Evolutionary conservation across 2,113 vertebrate species (phyloP).

Genomic region (Raphicerus campestris): DNA sequence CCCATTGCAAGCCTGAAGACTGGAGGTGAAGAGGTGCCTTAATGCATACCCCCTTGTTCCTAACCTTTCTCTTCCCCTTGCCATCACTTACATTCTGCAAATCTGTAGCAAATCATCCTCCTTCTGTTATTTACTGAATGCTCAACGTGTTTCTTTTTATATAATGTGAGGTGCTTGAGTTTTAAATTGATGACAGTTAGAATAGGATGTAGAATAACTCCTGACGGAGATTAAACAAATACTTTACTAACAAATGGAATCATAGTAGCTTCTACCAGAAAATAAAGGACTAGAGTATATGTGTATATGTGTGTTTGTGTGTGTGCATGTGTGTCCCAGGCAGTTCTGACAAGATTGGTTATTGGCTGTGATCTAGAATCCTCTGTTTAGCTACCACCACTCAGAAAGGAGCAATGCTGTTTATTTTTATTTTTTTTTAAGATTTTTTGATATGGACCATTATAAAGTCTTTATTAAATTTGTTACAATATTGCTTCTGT

Average conservation of each 20-base stretch:
- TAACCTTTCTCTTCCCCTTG: background rate
- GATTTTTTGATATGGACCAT: too few relatives aligned
- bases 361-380: background rate
- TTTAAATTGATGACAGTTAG: conserved; percentile 12
- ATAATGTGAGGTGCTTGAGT: background rate
- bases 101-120: background rate
- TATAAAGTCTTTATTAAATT: too few relatives aligned
- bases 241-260: conserved; percentile 35
- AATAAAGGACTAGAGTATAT: background rate
- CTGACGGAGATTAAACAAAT: background rate
- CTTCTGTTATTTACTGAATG: background rate
- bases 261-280: background rate
- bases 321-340: background rate
- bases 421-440: background rate
- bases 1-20: background rate
- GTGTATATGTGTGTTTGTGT: background rate
- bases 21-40: background rate
- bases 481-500: too few relatives aligned
- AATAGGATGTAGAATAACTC: background rate
- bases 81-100: background rate
- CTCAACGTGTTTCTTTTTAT: background rate
- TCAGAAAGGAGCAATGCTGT: background rate
- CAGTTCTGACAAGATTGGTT: background rate
- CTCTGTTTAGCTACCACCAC: background rate
- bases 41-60: background rate